Conservation (phyloP, 1,140 invertebrate species). For the Pogonomyrmex californicus region DNA sequence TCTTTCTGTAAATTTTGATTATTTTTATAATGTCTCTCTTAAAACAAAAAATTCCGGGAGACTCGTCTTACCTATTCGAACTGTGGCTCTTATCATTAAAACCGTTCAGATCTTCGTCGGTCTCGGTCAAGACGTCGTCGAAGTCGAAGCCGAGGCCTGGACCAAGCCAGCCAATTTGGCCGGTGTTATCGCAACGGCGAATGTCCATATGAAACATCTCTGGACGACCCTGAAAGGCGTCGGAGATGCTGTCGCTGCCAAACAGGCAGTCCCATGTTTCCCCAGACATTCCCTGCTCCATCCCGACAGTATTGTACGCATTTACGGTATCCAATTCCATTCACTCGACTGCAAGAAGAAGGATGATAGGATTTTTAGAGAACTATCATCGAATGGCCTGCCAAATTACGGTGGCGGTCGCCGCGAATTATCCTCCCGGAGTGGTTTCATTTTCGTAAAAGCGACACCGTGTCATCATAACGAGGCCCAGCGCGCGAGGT, state of each 20-base stretch:
- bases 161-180: constrained; percentile 89
- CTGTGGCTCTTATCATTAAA: constrained; percentile 85
- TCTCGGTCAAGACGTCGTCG: constrained; percentile 90
- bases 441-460: constrained; percentile 35
- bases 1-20: not conserved
- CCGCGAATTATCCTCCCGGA: not conserved
- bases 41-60: not conserved
- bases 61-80: constrained; percentile 81
- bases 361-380: not conserved
- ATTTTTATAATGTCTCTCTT: not conserved
- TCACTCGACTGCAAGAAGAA: constrained; percentile 81
- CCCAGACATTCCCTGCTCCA: constrained; percentile 85
- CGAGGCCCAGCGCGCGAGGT: not conserved
- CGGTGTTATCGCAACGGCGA: constrained; percentile 92
- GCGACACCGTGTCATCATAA: not conserved
- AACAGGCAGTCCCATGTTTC: constrained; percentile 87
- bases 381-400: not conserved
- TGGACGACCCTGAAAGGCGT: constrained; percentile 85
- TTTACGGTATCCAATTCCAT: constrained; percentile 86
- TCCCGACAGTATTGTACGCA: constrained; percentile 81
- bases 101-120: constrained; percentile 89
- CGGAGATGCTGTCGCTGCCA: constrained; percentile 88
- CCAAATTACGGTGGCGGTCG: not conserved
- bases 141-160: constrained; percentile 87
- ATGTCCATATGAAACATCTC: constrained; percentile 94